Percentiles rank a stretch among this genome's conserved stretches.
Evolutionary conservation across 2,888 invertebrate species (phyloP).

Genomic region (Melangyna quadrimaculata): DNA sequence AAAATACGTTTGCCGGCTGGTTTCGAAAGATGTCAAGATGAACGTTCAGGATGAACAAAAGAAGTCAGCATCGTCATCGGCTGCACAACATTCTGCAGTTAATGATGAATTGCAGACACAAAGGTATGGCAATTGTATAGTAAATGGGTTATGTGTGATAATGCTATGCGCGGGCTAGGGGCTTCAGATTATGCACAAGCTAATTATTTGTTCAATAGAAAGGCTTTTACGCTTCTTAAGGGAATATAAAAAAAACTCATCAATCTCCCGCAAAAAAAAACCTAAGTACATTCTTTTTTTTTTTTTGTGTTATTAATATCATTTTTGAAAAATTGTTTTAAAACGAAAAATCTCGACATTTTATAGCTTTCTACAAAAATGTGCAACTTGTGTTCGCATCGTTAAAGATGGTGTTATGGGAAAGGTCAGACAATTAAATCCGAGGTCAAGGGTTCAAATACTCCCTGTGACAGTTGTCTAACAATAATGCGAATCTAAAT

Average conservation of each 20-base stretch:
- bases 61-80: conserved; percentile 30
- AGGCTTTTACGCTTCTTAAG: not conserved
- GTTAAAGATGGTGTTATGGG: conserved; percentile 63
- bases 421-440: conserved; percentile 61
- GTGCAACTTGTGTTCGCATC: conserved; percentile 61
- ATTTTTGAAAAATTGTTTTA: conserved; percentile 20
- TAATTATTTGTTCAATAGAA: conserved; percentile 3
- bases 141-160: not conserved
- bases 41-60: conserved; percentile 72
- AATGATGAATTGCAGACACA: conserved; percentile 66
- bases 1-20: conserved; percentile 72
- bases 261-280: conserved; percentile 3
- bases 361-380: conserved; percentile 71
- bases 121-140: conserved; percentile 39
- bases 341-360: conserved; percentile 38
- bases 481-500: conserved; percentile 1
- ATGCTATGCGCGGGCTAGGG: conserved; percentile 50
- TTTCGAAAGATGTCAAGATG: conserved; percentile 71
- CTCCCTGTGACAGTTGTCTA: conserved; percentile 67
- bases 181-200: conserved; percentile 63
- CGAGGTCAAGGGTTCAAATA: conserved; percentile 63
- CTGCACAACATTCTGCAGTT: conserved; percentile 14
- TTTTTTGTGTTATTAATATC: conserved; percentile 16
- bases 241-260: not conserved
- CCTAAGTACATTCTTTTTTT: conserved; percentile 34